Percentiles rank a stretch among this genome's conserved stretches.
Evolutionary conservation across 2,888 invertebrate species (phyloP).

Genomic region (Cryptus viduatorius): DNA sequence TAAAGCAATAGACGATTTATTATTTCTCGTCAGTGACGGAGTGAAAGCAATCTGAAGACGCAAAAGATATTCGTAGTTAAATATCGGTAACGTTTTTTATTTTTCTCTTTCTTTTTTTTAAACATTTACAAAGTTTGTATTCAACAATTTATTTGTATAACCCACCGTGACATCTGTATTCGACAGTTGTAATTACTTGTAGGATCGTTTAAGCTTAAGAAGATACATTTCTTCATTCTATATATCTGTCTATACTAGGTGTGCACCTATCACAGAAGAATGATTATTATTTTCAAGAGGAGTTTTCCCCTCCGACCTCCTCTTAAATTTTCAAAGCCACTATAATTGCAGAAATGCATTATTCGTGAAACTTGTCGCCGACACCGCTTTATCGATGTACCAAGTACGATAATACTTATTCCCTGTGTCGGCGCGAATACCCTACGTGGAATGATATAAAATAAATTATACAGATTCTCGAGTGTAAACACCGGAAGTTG

Average conservation of each 20-base stretch:
- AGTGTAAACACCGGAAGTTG: background rate
- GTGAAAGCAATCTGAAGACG: slow-evolving; percentile 7
- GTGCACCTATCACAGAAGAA: slow-evolving; percentile 24
- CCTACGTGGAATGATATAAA: slow-evolving; percentile 43
- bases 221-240: slow-evolving; percentile 42
- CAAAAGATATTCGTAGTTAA: slow-evolving; percentile 33
- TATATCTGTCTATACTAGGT: slow-evolving; percentile 34
- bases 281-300: slow-evolving; percentile 30
- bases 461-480: slow-evolving; percentile 14
- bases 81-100: slow-evolving; percentile 42
- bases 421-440: slow-evolving; percentile 6
- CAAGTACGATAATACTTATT: slow-evolving; percentile 50
- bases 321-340: background rate
- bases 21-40: background rate
- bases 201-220: slow-evolving; percentile 49
- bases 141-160: slow-evolving; percentile 41
- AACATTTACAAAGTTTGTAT: slow-evolving; percentile 41
- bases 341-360: background rate
- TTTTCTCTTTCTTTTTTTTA: slow-evolving; percentile 18
- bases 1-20: slow-evolving; percentile 2
- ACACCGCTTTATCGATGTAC: slow-evolving; percentile 7
- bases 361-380: background rate
- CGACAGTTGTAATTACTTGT: slow-evolving; percentile 51
- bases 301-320: background rate
- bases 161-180: slow-evolving; percentile 12